Percentiles rank a stretch among this genome's conserved stretches.
Conservation (phyloP, 2,888 invertebrate genomes). For the Achlya flavicornis region DNA sequence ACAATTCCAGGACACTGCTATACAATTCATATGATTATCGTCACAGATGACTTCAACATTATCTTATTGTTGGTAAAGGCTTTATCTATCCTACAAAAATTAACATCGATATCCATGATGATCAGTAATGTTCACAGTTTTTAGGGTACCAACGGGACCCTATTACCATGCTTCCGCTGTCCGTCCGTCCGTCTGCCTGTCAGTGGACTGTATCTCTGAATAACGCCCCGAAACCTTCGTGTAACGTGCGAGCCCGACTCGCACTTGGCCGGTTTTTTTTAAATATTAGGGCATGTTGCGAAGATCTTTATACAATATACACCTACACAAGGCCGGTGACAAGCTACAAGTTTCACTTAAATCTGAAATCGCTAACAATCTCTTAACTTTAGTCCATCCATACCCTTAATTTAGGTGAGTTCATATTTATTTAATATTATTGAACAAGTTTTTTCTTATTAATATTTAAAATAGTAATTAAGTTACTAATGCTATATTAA, state of each 20-base stretch:
- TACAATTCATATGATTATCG: too few species aligned
- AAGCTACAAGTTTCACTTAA: constrained; percentile 70
- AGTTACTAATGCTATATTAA: too few species aligned
- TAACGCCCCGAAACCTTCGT: too few species aligned
- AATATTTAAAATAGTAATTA: too few species aligned
- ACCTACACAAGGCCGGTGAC: constrained; percentile 57
- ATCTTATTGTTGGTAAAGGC: not conserved
- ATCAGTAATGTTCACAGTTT: not conserved
- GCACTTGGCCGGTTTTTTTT: constrained; percentile 14
- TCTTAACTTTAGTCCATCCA: constrained; percentile 36
- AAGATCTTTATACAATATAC: constrained; percentile 57
- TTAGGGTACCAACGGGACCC: too few species aligned
- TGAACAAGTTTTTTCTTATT: constrained; percentile 15
- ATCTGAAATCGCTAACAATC: constrained; percentile 61
- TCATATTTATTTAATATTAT: constrained; percentile 5
- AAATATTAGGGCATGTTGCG: constrained; percentile 37
- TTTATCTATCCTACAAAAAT: not conserved
- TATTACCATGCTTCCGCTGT: too few species aligned
- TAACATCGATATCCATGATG: constrained; percentile 1
- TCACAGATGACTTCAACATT: not conserved
- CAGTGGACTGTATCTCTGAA: too few species aligned
- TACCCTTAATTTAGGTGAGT: constrained; percentile 31
- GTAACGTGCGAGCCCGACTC: too few species aligned
- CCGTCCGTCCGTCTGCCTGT: too few species aligned
- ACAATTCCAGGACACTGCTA: too few species aligned